Percentiles rank a stretch among this genome's conserved stretches.
Conservation (phyloP, 1,140 invertebrate genomes). For the Limonius californicus region DNA sequence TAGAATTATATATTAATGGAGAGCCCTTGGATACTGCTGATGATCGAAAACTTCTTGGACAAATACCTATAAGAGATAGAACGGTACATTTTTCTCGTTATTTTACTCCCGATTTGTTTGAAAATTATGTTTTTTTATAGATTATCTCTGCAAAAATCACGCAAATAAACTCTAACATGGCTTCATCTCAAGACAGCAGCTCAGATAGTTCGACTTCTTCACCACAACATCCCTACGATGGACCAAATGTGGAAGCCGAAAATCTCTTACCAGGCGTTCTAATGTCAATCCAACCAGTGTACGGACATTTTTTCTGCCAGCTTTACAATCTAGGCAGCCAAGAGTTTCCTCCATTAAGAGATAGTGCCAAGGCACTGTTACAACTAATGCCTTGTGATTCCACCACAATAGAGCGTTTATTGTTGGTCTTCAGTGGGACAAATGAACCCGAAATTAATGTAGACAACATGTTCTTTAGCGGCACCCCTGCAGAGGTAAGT, state of each 20-base stretch:
- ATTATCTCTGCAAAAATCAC: conserved; percentile 82
- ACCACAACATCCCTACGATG: conserved; percentile 75
- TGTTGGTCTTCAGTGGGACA: conserved; percentile 51
- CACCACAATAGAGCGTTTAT: conserved; percentile 65
- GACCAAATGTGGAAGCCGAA: conserved; percentile 79
- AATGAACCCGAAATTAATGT: conserved; percentile 51
- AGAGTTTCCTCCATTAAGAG: conserved; percentile 73
- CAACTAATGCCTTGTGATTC: conserved; percentile 86
- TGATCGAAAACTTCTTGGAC: conserved; percentile 83
- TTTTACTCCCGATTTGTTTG: no score
- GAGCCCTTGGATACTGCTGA: conserved; percentile 83
- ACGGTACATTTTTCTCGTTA: conserved; percentile 57
- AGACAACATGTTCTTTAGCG: conserved; percentile 70
- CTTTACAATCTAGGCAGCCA: conserved; percentile 85
- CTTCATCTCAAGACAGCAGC: conserved; percentile 72
- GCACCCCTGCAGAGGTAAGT: conserved; percentile 68
- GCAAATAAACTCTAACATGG: conserved; percentile 75
- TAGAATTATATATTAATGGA: conserved; percentile 87
- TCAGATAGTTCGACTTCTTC: conserved; percentile 72
- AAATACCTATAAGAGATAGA: conserved; percentile 87
- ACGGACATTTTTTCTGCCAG: conserved; percentile 87
- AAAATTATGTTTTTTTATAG: no score
- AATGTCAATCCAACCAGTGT: conserved; percentile 71
- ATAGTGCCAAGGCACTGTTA: conserved; percentile 81
- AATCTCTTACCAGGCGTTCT: conserved; percentile 83